Percentiles rank a stretch among this genome's conserved stretches.
These are phyloP conservation scores for Redunca redunca DNA, from an alignment of 2,113 vertebrate species.

Conservation along the genomic window DNA sequence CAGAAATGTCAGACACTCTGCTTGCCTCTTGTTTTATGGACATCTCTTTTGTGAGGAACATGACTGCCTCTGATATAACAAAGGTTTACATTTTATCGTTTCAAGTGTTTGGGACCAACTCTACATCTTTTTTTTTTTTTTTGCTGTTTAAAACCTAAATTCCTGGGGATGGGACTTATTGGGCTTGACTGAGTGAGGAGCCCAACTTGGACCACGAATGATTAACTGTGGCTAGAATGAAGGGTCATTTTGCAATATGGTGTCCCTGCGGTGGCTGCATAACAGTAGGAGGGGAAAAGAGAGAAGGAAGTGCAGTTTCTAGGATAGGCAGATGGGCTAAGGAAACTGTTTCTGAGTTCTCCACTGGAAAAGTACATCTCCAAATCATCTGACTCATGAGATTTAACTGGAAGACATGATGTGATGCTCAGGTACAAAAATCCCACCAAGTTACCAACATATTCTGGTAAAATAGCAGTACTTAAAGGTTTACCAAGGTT, in stretches of 20 bases:
- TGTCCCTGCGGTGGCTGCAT: neutral
- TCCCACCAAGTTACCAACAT: neutral
- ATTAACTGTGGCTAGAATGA: neutral
- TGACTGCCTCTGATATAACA: neutral
- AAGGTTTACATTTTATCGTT: neutral
- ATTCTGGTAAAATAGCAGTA: neutral
- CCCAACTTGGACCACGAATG: neutral
- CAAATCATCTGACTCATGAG: neutral
- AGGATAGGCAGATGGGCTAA: neutral
- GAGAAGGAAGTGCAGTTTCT: neutral
- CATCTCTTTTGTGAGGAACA: neutral
- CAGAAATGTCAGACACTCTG: neutral
- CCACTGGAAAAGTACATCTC: neutral
- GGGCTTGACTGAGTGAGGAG: neutral
- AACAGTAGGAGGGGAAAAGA: neutral
- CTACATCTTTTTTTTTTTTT: neutral
- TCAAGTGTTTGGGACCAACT: neutral
- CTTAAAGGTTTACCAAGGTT: neutral
- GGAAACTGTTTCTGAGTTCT: neutral
- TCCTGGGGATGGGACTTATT: neutral
- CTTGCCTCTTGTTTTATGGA: neutral
- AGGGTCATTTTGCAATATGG: neutral
- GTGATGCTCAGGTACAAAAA: neutral
- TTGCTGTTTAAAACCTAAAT: neutral
- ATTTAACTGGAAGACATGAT: conserved; percentile 19